Evolutionary conservation across 2,113 vertebrate species (phyloP).

Genomic region (Camelus dromedarius): DNA sequence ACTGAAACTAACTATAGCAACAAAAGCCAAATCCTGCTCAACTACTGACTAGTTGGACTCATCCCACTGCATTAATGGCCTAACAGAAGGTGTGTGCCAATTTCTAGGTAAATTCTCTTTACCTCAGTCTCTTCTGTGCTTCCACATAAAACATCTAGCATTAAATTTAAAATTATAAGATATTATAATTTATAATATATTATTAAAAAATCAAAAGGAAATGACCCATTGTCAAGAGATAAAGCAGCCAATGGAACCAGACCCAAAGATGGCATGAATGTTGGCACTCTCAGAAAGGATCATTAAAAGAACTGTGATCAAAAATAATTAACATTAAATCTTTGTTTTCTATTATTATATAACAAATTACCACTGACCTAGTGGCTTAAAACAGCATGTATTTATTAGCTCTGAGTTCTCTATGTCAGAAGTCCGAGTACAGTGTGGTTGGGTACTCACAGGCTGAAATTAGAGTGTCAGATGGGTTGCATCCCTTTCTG

Average conservation of each 20-base stretch:
- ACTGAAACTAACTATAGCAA: not conserved
- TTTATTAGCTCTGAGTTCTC: not conserved
- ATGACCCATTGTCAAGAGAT: not conserved
- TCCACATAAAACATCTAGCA: slow-evolving; percentile 9
- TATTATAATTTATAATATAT: not conserved
- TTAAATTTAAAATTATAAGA: slow-evolving; percentile 36
- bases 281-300: not conserved
- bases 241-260: not conserved
- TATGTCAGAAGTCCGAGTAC: not conserved
- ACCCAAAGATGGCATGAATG: not conserved
- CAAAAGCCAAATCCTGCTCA: not conserved
- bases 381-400: not conserved
- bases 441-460: not conserved
- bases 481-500: not conserved
- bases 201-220: not conserved
- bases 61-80: not conserved
- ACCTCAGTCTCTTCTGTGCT: not conserved
- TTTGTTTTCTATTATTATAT: slow-evolving; percentile 1
- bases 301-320: slow-evolving; percentile 15
- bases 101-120: not conserved
- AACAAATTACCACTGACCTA: not conserved
- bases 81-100: not conserved
- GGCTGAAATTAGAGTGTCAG: not conserved
- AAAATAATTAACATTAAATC: not conserved
- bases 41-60: not conserved